Base-by-base conservation (phyloP, 2,797 vertebrate species). In the Lemur catta region DNA sequence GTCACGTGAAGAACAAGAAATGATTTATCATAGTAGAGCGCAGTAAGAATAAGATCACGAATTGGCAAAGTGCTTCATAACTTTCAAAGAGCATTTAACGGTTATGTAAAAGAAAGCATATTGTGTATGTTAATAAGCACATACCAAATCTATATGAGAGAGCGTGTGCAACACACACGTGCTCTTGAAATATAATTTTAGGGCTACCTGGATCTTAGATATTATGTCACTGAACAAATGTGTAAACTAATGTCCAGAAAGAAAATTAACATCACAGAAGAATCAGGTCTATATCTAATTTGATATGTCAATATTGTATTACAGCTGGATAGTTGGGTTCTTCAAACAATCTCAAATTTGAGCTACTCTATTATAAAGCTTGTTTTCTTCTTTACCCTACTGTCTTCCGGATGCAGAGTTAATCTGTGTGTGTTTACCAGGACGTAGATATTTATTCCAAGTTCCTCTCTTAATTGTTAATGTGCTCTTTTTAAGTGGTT, bases 141-240 rank as follows among this genome's bases (percentile, higher is more conserved):
- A 2, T 24, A 15, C 22, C 67, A 48, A 57, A 33, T 41, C 4
- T 4, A 24, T 38, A 7, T 2, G 0, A 0, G 13, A 59, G 0
- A 0, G 13, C 43, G 17, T 11, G 6, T n/a, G 28, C 17, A 10
- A 2, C 14, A 20, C 20, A n/a, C 33, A 52, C 13, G 3, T 5
- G 24, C 55, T 46, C 43, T 41, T 74, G 52, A 59, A 52, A 9
- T 18, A 11, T 14, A 17, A 38, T 52, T 26, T 85, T 14, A 67
- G 74, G 28, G 6, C 46, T 17, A 2, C 0, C n/a, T 3, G 1
- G 22, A 57, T 14, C 33, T 69, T 43, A 50, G 8, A 78, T 41
- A 43, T 5, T 22, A 6, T 57, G n/a, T 78, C 7, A 20, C 11
- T 30, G 1, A 69, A 67, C 20, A 63, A 43, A 35, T 0, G 0